Conservation (phyloP, 2,888 invertebrate species). For the Amphipoea oculea region DNA sequence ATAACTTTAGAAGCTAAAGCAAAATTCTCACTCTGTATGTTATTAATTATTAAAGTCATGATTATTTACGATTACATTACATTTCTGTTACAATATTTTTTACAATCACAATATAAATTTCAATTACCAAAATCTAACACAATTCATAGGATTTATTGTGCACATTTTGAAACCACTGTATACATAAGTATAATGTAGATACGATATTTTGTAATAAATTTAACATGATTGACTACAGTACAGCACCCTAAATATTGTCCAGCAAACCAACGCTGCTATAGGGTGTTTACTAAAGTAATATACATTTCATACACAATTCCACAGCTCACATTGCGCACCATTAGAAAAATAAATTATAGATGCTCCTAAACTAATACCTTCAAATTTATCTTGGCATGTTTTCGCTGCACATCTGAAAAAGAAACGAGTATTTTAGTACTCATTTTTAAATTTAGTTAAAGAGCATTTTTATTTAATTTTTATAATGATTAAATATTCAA, state of each 20-base stretch:
- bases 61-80: conserved; percentile 63
- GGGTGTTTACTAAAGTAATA: conserved; percentile 84
- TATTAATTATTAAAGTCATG: conserved; percentile 62
- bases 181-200: conserved; percentile 75
- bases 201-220: conserved; percentile 80
- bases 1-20: conserved; percentile 67
- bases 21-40: conserved; percentile 67
- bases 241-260: conserved; percentile 86
- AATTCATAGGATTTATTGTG: conserved; percentile 81
- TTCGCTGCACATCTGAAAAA: conserved; percentile 88
- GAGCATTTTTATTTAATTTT: not conserved
- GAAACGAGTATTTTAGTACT: conserved; percentile 5
- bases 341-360: conserved; percentile 91
- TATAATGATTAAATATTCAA: not conserved
- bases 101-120: conserved; percentile 75
- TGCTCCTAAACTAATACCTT: conserved; percentile 85
- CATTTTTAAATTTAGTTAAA: not conserved
- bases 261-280: conserved; percentile 81
- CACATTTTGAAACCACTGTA: conserved; percentile 83
- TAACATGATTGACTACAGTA: conserved; percentile 89
- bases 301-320: conserved; percentile 88
- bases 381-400: conserved; percentile 90
- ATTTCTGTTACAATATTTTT: conserved; percentile 64
- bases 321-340: conserved; percentile 90
- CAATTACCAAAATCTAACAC: conserved; percentile 78